Percentiles rank a stretch among this genome's conserved stretches.
Evolutionary conservation across 2,888 invertebrate genomes (phyloP).

Genomic region (Chesias legatella): DNA sequence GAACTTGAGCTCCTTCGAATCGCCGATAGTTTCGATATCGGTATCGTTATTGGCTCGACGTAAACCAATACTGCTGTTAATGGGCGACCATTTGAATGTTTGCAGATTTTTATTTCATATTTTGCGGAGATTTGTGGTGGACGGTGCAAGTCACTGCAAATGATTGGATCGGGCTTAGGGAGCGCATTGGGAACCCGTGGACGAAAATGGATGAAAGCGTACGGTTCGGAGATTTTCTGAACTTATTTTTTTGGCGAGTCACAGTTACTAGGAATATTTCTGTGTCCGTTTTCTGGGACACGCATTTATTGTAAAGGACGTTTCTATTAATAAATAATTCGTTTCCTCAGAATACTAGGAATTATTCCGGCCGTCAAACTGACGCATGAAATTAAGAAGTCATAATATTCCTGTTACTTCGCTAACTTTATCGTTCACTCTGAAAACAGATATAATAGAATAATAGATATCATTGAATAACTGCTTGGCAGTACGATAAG

Average conservation of each 20-base stretch:
- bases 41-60: conserved; percentile 49
- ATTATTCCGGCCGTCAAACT: too few species aligned
- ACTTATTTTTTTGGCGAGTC: background rate
- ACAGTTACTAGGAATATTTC: too few species aligned
- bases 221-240: conserved; percentile 3
- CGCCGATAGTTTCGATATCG: conserved; percentile 51
- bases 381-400: too few species aligned
- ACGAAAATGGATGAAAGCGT: conserved; percentile 1
- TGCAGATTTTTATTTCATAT: conserved; percentile 43
- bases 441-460: too few species aligned
- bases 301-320: too few species aligned
- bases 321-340: too few species aligned
- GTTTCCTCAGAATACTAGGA: too few species aligned
- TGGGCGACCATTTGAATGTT: conserved; percentile 55
- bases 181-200: conserved; percentile 8
- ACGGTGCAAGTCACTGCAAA: conserved; percentile 30
- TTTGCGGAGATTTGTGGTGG: conserved; percentile 27
- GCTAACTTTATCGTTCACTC: too few species aligned
- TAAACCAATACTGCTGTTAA: conserved; percentile 56
- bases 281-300: too few species aligned
- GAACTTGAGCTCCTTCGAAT: conserved; percentile 36
- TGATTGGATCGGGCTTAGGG: conserved; percentile 24
- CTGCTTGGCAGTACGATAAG: too few species aligned
- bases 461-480: too few species aligned
- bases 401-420: too few species aligned